Evolutionary conservation across 2,888 invertebrate genomes (phyloP).

Genomic region (Pseudococcus jackbeardsleyi): DNA sequence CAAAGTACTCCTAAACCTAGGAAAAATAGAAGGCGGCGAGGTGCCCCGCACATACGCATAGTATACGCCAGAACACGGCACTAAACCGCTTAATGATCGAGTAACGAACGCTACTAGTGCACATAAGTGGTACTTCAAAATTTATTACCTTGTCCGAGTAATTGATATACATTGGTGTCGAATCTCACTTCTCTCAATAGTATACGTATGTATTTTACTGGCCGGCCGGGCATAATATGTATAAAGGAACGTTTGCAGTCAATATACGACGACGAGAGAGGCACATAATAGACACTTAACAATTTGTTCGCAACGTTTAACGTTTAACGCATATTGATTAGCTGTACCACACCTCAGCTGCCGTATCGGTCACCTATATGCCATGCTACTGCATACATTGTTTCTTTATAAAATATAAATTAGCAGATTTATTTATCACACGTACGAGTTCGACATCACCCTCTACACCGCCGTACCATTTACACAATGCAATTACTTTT

Average conservation of each 20-base stretch:
- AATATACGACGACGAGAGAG: neutral
- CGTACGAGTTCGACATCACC: neutral
- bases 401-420: neutral
- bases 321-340: constrained; percentile 53
- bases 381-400: constrained; percentile 7
- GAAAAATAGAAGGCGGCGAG: too few relatives aligned
- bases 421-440: neutral
- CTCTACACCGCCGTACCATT: neutral
- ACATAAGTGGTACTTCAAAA: constrained; percentile 17
- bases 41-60: neutral
- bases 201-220: constrained; percentile 6
- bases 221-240: neutral
- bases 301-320: constrained; percentile 56
- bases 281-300: constrained; percentile 1
- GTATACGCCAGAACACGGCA: neutral
- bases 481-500: neutral
- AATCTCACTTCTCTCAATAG: constrained; percentile 46
- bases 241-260: neutral
- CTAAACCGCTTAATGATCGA: constrained; percentile 60
- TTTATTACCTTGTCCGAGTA: constrained; percentile 61
- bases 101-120: constrained; percentile 56
- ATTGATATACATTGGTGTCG: constrained; percentile 61
- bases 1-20: neutral
- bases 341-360: neutral
- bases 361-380: neutral